A percentile compares a stretch with the other conserved stretches of the same genome.
Conservation (phyloP, 2,113 vertebrate genomes). For the Brachyhypopomus occidentalis region DNA sequence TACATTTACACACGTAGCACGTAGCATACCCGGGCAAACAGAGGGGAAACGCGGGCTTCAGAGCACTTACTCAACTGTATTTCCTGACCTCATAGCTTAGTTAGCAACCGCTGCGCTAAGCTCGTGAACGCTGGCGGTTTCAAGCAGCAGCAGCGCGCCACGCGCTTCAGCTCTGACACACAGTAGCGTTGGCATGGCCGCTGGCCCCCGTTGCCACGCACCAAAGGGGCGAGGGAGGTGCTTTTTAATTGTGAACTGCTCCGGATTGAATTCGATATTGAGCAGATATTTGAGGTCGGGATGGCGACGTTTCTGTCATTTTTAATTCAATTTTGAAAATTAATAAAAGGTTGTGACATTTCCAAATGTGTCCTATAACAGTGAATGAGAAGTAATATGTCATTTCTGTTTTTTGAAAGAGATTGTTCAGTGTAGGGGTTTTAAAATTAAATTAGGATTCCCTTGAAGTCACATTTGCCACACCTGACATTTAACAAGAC, state of each 20-base stretch:
- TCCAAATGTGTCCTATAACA: conserved; percentile 53
- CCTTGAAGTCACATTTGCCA: conserved; percentile 62
- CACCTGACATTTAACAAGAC: conserved; percentile 68
- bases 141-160: conserved; percentile 75
- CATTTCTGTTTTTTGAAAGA: conserved; percentile 46
- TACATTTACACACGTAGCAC: not conserved
- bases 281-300: conserved; percentile 21
- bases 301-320: conserved; percentile 1
- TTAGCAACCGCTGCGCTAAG: conserved; percentile 59
- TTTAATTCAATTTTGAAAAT: conserved; percentile 50
- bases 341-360: conserved; percentile 64
- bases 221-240: not conserved
- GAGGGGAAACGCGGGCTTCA: not conserved
- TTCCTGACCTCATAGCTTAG: conserved; percentile 40
- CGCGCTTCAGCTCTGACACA: conserved; percentile 70
- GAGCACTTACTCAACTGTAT: conserved; percentile 29
- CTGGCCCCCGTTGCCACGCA: conserved; percentile 27
- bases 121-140: conserved; percentile 61
- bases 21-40: not conserved
- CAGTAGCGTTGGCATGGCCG: conserved; percentile 60
- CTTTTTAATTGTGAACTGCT: conserved; percentile 10
- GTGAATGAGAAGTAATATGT: conserved; percentile 49
- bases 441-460: conserved; percentile 70
- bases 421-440: conserved; percentile 57
- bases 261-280: not conserved